phyloP scores from a whole-genome alignment of 2,797 vertebrate genomes.

The Ceryle rudis region DNA sequence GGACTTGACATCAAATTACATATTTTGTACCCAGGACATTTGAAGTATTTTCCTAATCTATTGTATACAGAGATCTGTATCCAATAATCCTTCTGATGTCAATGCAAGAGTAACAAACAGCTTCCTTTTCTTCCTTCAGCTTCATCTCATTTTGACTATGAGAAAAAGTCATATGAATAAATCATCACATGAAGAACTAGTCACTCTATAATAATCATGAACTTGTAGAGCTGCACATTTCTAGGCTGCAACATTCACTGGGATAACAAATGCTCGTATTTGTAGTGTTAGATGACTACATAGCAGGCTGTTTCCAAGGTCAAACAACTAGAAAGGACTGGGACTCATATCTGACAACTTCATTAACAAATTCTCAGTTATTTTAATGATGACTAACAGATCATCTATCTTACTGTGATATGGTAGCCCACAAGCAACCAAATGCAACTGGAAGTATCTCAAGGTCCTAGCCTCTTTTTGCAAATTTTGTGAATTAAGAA shows the following conservation, averaged over 20 bases:
- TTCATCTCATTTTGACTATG: not conserved
- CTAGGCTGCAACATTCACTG: not conserved
- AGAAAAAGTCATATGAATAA: not conserved
- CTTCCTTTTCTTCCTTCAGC: not conserved
- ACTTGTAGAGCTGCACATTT: not conserved
- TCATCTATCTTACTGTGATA: not conserved
- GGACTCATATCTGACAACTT: not conserved
- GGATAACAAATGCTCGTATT: not conserved
- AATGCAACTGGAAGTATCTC: not conserved
- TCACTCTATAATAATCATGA: rapidly evolving
- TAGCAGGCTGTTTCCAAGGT: not conserved
- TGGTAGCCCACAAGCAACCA: not conserved
- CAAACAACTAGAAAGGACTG: not conserved
- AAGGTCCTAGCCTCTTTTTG: not conserved
- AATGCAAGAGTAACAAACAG: not conserved
- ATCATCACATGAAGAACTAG: not conserved
- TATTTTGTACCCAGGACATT: not conserved
- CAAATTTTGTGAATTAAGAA: not conserved
- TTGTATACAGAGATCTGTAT: not conserved
- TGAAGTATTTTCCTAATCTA: conserved; percentile 15
- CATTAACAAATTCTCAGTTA: not conserved
- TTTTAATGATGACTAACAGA: not conserved
- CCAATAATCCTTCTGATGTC: not conserved
- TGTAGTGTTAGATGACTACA: not conserved
- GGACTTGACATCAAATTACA: conserved; percentile 29